Base-by-base conservation (phyloP, 2,888 invertebrate species). In the Lypha dubia region DNA sequence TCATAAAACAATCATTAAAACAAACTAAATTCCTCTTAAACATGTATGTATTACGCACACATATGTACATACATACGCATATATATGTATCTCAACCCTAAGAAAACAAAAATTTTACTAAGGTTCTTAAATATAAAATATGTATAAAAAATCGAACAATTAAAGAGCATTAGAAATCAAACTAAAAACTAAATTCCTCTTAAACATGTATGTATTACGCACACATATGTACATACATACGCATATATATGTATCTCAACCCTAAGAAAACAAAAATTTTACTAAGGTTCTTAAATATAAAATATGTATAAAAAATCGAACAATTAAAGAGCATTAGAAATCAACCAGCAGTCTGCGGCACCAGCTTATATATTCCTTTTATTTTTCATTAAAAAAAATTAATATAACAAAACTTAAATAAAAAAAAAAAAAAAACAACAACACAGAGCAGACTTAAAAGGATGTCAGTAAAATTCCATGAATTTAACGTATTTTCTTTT, bases 391-490 rank as follows among this genome's bases (percentile, higher is more conserved):
- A 53, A 38, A 60, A 28, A 53, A 81, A 46, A 24, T 3, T 46
- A 46, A 46, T n/a, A 32, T 32, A 53, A n/a, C 53, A 75, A 70
- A 49, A n/a, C n/a, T n/a, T n/a, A n/a, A n/a, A n/a, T n/a, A n/a
- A n/a, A n/a, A n/a, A n/a, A n/a, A n/a, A n/a, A n/a, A n/a, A n/a
- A n/a, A n/a, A n/a, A n/a, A n/a, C n/a, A 17, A 17, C 60, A 56
- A 56, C 28, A 32, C 20, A 51, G n/a, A 73, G 53, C 65, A 83
- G 77, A 73, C 73, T 67, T 7, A 62, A 86, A 85, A 86, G 84
- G 86, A 86, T 83, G 82, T 86, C 73, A 79, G 58, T 71, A 67
- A 80, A 86, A 86, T 86, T 86, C 86, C 84, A 80, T 84, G 86
- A 86, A 86, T 86, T 86, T 77, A 65, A 81, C 17, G n/a, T 77